Conservation (phyloP, 1,140 invertebrate genomes). For the Diorhabda sublineata region DNA sequence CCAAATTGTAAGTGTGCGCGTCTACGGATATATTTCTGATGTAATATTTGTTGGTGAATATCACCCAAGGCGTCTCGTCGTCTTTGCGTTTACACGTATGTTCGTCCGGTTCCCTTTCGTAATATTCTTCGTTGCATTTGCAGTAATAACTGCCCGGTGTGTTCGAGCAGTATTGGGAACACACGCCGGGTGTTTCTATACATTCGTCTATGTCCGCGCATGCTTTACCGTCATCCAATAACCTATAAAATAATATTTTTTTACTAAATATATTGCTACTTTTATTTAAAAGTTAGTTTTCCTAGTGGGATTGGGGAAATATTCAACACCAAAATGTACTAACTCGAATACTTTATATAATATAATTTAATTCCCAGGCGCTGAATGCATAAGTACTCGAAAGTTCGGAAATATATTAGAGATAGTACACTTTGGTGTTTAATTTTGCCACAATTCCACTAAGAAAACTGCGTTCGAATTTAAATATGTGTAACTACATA, state of each 20-base stretch:
- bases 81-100: conserved; percentile 88
- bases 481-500: no score
- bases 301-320: no score
- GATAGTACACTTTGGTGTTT: no score
- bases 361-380: no score
- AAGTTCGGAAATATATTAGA: no score
- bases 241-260: conserved; percentile 43
- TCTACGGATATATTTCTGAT: conserved; percentile 92
- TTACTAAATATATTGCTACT: neutral
- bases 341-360: no score
- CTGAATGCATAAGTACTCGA: no score
- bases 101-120: conserved; percentile 80
- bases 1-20: conserved; percentile 76
- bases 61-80: conserved; percentile 79
- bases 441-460: no score
- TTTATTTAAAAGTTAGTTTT: no score
- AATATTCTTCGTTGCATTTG: conserved; percentile 92
- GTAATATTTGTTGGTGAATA: conserved; percentile 98
- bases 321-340: no score
- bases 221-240: conserved; percentile 79
- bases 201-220: conserved; percentile 95
- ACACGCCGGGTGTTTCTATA: conserved; percentile 80
- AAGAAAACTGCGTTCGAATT: no score
- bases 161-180: conserved; percentile 93
- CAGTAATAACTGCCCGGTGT: conserved; percentile 93